phyloP scores from a whole-genome alignment of 2,797 vertebrate species.

The Girardinus metallicus region DNA sequence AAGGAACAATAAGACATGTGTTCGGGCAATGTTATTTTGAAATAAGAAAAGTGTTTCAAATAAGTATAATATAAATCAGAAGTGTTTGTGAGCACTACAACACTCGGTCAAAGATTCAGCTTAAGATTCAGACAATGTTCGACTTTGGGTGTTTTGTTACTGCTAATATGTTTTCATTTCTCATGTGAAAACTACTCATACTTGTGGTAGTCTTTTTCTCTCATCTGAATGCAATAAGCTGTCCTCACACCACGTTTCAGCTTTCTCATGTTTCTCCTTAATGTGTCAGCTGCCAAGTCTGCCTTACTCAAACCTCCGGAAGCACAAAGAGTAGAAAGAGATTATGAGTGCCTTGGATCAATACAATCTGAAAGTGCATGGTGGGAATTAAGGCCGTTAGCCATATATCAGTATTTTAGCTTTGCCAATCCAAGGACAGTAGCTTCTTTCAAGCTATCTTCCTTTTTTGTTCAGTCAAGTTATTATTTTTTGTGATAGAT shows the following conservation, averaged over 20 bases:
- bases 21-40: not conserved
- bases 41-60: not conserved
- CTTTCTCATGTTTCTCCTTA: slow-evolving; percentile 8
- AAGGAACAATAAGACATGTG: not conserved
- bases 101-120: not conserved
- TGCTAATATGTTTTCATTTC: slow-evolving; percentile 37
- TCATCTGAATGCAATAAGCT: slow-evolving; percentile 33
- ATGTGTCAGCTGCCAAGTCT: slow-evolving; percentile 35
- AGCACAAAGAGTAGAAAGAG: slow-evolving; percentile 46
- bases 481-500: not conserved
- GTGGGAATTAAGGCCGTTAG: slow-evolving; percentile 49
- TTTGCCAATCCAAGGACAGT: slow-evolving; percentile 54
- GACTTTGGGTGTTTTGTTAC: slow-evolving; percentile 4
- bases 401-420: slow-evolving; percentile 68
- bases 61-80: not conserved
- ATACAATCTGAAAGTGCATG: slow-evolving; percentile 51
- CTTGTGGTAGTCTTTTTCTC: slow-evolving; percentile 31
- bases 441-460: slow-evolving; percentile 31
- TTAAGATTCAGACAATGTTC: slow-evolving; percentile 5
- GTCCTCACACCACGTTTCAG: slow-evolving; percentile 33
- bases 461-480: slow-evolving; percentile 5
- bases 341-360: slow-evolving; percentile 63
- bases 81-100: not conserved
- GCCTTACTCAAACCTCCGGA: slow-evolving; percentile 42
- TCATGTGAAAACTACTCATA: slow-evolving; percentile 41